These are phyloP conservation scores for Acleris emargana DNA, from an alignment of 2,888 invertebrate species.

Conservation along the genomic window DNA sequence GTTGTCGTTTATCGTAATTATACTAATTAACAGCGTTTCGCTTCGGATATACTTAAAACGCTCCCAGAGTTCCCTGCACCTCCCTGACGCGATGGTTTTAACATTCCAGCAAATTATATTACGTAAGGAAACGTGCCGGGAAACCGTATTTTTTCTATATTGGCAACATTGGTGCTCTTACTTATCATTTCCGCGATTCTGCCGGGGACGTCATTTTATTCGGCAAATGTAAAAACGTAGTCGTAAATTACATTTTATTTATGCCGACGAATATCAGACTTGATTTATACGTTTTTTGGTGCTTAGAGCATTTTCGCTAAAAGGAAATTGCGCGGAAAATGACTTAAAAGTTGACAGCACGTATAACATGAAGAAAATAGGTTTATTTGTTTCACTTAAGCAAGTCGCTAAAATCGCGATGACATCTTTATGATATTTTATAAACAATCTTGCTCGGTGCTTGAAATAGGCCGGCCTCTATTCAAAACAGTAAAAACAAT, in stretches of 20 bases:
- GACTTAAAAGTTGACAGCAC: constrained; percentile 31
- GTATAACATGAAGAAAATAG: constrained; percentile 27
- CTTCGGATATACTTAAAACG: neutral
- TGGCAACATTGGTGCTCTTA: constrained; percentile 35
- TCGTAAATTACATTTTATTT: constrained; percentile 69
- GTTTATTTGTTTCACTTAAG: constrained; percentile 1
- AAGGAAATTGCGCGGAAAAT: constrained; percentile 37
- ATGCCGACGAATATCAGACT: constrained; percentile 61
- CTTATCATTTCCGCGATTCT: constrained; percentile 40
- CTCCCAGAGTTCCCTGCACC: neutral
- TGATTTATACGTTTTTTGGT: constrained; percentile 64
- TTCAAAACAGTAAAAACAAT: no score
- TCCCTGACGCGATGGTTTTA: constrained; percentile 21
- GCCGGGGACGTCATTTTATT: constrained; percentile 58
- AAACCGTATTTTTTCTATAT: constrained; percentile 36
- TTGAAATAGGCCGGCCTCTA: no score
- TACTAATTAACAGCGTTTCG: no score
- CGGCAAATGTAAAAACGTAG: constrained; percentile 59
- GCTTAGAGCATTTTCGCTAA: constrained; percentile 35
- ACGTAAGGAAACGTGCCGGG: constrained; percentile 31
- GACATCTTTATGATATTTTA: neutral
- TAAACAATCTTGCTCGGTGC: no score
- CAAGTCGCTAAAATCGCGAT: neutral
- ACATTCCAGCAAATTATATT: constrained; percentile 30
- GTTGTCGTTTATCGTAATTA: no score